Evolutionary conservation across 2,797 vertebrate species (phyloP), one percentile per base, ranked within the genome.

Genomic region (Falco cherrug): DNA sequence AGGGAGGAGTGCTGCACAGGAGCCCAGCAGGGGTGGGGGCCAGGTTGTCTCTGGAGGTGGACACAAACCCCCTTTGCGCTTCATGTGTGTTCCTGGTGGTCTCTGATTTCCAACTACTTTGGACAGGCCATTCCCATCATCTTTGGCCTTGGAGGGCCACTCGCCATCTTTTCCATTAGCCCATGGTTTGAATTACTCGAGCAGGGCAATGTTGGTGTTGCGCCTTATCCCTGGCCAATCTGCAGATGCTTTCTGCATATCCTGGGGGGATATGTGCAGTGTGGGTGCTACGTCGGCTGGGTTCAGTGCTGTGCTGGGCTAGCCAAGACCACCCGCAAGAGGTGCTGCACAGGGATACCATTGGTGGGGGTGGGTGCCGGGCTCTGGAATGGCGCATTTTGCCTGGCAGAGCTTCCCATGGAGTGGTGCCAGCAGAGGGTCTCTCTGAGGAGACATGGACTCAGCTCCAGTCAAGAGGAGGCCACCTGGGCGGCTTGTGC

Each of bases 381-480:
- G 6, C 50, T 89, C 81, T 75, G 64, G 75, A 85, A 51, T 11
- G 21, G 10, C 3, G 5, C 35, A 17, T 73, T 90, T 91, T 76
- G 13, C 16, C n/a, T 70, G 69, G 7, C 17, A 78, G 43, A 54
- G 13, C 31, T 84, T 87, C 57, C 54, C 0, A 0, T 1, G 0
- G 47, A 69, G 59, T 6, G 24, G 37, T 67, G 48, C 11, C 0
- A 3, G 39, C 45, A 68, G 53, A 60, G 11, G 3, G 17, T 84
- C 19, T 75, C 51, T 87, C 45, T 3, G 6, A 81, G 83, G 45
- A 83, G 61, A 41, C 3, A 3, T 8, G 5, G 6, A 65, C 69
- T 92, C 64, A 61, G 35, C 39, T 75, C 77, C 86, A 29, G 37
- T 63, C 48, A 43, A 80, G 63, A 56, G 56, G 4, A 83, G 45